phyloP scores from a whole-genome alignment of 2,888 invertebrate genomes.

The Leucophenga maculata region DNA sequence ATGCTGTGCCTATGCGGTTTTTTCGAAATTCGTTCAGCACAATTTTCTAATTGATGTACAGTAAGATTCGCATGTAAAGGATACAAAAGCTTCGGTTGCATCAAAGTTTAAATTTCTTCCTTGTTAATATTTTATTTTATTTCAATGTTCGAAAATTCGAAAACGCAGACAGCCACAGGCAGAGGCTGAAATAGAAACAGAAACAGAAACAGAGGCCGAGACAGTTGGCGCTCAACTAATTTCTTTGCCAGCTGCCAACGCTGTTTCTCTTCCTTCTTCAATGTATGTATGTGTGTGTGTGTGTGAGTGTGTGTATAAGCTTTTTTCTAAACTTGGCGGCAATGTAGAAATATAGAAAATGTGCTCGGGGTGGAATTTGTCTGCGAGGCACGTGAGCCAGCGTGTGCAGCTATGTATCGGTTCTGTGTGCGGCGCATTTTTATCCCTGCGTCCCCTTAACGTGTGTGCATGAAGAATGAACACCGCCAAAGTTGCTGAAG shows the following conservation, averaged over 20 bases:
- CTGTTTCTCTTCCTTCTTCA: background rate
- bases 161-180: background rate
- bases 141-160: constrained; percentile 13
- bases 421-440: background rate
- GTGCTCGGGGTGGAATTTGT: constrained; percentile 20
- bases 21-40: too few species aligned
- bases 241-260: background rate
- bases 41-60: too few species aligned
- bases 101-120: background rate
- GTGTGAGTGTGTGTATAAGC: background rate
- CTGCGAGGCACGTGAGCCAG: constrained; percentile 11
- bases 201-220: background rate
- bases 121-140: background rate
- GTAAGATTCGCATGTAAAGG: background rate
- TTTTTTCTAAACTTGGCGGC: constrained; percentile 15
- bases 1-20: too few species aligned
- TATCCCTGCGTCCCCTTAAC: background rate
- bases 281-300: background rate
- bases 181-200: background rate
- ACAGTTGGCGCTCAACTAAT: constrained; percentile 4
- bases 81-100: too few species aligned
- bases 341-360: constrained; percentile 10
- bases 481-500: too few species aligned
- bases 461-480: background rate
- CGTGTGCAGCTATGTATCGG: constrained; percentile 9